These are phyloP conservation scores for Neoscelio sp. DNA, from an alignment of 2,888 invertebrate genomes.

Conservation along the genomic window DNA sequence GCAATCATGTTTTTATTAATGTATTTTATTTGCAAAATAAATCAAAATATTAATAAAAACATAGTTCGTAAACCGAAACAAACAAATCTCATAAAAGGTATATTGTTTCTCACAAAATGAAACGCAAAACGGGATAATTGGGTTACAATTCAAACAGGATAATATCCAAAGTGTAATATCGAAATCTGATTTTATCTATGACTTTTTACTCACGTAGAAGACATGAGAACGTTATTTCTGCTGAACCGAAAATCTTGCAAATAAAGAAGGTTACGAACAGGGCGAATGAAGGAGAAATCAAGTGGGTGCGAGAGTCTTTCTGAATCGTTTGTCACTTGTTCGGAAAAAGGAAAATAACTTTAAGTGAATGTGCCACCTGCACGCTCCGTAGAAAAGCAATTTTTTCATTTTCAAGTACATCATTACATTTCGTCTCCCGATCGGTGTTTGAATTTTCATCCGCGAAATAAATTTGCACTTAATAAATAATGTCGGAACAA, in stretches of 20 bases:
- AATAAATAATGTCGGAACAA: too few relatives aligned
- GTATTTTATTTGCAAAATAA: too few relatives aligned
- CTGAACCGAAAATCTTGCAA: constrained; percentile 7
- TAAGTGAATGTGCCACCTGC: constrained; percentile 16
- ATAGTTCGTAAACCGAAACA: too few relatives aligned
- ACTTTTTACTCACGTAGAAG: neutral
- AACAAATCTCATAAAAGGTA: neutral
- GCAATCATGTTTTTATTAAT: too few relatives aligned
- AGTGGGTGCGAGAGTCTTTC: neutral
- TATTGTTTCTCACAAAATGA: neutral
- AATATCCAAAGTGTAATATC: too few relatives aligned
- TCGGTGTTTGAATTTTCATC: too few relatives aligned
- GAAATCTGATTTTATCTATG: too few relatives aligned
- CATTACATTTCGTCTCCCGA: too few relatives aligned
- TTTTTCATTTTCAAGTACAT: constrained; percentile 11
- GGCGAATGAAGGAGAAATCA: too few relatives aligned
- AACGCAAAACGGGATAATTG: neutral
- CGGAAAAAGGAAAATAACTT: neutral
- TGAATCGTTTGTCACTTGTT: constrained; percentile 24
- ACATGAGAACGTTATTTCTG: neutral
- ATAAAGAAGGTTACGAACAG: constrained; percentile 9
- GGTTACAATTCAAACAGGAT: too few relatives aligned
- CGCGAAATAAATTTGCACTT: too few relatives aligned
- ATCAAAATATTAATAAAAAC: too few relatives aligned
- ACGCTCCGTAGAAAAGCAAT: constrained; percentile 17